A percentile compares a stretch with the other conserved stretches of the same genome.
Evolutionary conservation across 2,888 invertebrate species (phyloP).

Genomic region (Tinea pellionella): DNA sequence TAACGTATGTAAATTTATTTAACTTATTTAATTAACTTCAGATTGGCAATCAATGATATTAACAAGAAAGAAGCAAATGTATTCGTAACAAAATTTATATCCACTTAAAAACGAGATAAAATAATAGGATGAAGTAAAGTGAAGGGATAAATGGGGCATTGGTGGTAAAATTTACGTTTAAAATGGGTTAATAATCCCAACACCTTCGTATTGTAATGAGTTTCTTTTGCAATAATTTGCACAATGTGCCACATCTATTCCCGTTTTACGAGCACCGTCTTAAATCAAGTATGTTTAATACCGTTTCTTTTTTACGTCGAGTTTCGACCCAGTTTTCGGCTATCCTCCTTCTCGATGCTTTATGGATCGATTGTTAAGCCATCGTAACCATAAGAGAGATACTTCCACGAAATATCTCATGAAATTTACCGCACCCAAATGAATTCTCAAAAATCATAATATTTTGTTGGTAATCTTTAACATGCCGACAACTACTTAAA

Average conservation of each 20-base stretch:
- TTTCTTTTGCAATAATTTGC: neutral
- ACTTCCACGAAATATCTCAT: constrained; percentile 18
- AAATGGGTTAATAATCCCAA: neutral
- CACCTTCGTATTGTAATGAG: neutral
- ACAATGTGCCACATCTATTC: constrained; percentile 6
- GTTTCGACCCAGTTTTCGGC: constrained; percentile 21
- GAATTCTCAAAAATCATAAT: constrained; percentile 35
- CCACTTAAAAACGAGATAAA: too few relatives aligned
- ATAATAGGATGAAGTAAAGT: neutral
- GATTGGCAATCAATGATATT: too few relatives aligned
- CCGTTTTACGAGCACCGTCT: constrained; percentile 9
- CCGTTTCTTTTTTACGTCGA: constrained; percentile 10
- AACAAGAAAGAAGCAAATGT: too few relatives aligned
- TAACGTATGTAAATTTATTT: too few relatives aligned
- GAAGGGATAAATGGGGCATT: neutral
- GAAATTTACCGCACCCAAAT: constrained; percentile 17
- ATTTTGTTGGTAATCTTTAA: constrained; percentile 35
- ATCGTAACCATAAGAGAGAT: constrained; percentile 24
- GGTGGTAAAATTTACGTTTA: neutral
- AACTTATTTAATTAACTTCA: too few relatives aligned
- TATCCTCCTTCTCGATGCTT: constrained; percentile 19
- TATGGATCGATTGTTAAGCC: constrained; percentile 24
- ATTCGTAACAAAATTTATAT: too few relatives aligned
- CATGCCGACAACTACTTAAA: constrained; percentile 25
- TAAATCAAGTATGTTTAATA: constrained; percentile 7